Evolutionary conservation across 1,140 invertebrate genomes (phyloP), one percentile per base, ranked within the genome.

Genomic region (Batillaria attramentaria): DNA sequence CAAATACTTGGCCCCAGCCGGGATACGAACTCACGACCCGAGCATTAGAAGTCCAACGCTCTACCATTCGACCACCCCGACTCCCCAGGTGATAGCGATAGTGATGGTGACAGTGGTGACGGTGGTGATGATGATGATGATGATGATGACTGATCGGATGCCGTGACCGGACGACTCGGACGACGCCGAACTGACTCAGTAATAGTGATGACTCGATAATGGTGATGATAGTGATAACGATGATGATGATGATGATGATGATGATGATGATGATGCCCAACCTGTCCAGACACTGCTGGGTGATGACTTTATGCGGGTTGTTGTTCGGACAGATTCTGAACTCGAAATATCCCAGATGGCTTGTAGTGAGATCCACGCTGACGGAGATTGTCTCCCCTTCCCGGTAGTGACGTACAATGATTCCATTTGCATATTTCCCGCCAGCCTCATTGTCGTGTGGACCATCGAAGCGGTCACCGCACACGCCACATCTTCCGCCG

Each of bases 401-500:
- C 24, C 50, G 87, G 79, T 91, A 92, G 18, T 81, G 78, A 50
- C 84, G 75, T 8, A 86, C 86, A 54, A 91, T 89, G 24, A 89
- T 87, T 28, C 91, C 91, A 20, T 82, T 89, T 57, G 88, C 91
- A 79, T 88, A 92, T 65, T 85, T 85, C 13, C 91, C 91, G 5
- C 85, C 86, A 74, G 86, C 86, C 77, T 92, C 91, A 77, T 92
- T 89, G 24, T 86, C 79, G 46, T 87, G 83, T 20, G 87, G 81
- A 6, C 84, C 82, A 66, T 88, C 81, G 74, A 80, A 87, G 5
- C 79, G 80, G 68, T 88, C 87, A 4, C 87, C 87, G 77, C 87
- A 88, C 10, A 87, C 83, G 84, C 92, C 92, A 81, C 92, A 92
- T 77, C 90, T 89, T 4, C 91, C 91, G 6, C 84, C 85, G 88